These are phyloP conservation scores for Spermophilus dauricus DNA, from an alignment of 2,113 vertebrate genomes.

Conservation along the genomic window DNA sequence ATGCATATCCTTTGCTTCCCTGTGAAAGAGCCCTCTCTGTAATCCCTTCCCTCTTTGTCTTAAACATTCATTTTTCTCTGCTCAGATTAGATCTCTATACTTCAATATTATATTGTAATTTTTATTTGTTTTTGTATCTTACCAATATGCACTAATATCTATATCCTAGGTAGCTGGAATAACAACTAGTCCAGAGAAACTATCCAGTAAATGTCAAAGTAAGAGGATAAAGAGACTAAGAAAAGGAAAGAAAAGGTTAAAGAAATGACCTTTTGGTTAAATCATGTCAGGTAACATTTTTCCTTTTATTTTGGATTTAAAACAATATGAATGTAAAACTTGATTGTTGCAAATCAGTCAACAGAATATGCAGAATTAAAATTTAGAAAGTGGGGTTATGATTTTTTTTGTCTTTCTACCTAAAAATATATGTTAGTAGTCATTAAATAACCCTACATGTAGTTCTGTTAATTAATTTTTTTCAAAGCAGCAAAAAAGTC, in stretches of 20 bases:
- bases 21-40: background rate
- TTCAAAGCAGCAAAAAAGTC: background rate
- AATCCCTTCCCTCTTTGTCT: background rate
- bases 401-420: constrained; percentile 33
- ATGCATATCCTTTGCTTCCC: background rate
- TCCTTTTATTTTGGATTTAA: background rate
- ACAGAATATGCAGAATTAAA: background rate
- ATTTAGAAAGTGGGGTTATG: background rate
- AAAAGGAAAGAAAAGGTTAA: background rate
- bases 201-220: background rate
- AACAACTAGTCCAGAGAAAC: background rate
- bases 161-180: background rate
- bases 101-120: background rate
- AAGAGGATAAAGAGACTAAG: background rate
- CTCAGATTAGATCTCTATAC: background rate
- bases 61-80: background rate
- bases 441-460: background rate
- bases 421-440: background rate
- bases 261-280: background rate
- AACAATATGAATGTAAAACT: background rate
- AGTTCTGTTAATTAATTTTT: constrained; percentile 4
- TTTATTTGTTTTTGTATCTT: background rate
- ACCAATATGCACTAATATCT: background rate
- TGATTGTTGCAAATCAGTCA: background rate
- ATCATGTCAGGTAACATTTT: background rate